A percentile compares a stretch with the other conserved stretches of the same genome.
Evolutionary conservation across 2,113 vertebrate genomes (phyloP).

Genomic region (Myotis davidii): DNA sequence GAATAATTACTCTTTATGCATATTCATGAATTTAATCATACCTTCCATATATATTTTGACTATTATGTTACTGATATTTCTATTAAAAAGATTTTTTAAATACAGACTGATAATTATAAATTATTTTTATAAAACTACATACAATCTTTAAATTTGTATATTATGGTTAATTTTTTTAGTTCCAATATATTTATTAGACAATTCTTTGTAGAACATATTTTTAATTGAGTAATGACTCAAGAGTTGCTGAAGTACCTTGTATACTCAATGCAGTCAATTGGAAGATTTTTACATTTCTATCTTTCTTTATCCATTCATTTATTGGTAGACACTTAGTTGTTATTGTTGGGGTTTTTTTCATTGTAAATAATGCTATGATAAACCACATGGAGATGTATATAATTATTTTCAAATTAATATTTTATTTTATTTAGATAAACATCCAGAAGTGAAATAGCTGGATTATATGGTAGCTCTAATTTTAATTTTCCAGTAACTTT

Average conservation of each 20-base stretch:
- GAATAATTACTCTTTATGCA: not conserved
- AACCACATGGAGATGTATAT: not conserved
- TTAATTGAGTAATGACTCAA: not conserved
- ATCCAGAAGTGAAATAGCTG: too few species aligned
- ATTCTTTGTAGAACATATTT: not conserved
- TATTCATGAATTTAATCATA: not conserved
- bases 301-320: not conserved
- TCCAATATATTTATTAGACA: not conserved
- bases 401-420: not conserved
- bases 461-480: too few species aligned
- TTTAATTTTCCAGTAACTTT: too few species aligned
- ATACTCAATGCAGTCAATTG: not conserved
- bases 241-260: not conserved
- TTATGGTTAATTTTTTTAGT: not conserved
- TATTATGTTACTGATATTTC: not conserved
- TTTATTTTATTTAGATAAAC: not conserved
- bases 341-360: not conserved
- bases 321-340: not conserved
- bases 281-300: not conserved
- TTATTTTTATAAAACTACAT: not conserved
- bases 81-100: not conserved
- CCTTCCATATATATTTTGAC: not conserved
- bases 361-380: not conserved
- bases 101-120: not conserved
- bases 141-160: not conserved